phyloP scores from a whole-genome alignment of 2,888 invertebrate genomes.

The Lissonota sp. region DNA sequence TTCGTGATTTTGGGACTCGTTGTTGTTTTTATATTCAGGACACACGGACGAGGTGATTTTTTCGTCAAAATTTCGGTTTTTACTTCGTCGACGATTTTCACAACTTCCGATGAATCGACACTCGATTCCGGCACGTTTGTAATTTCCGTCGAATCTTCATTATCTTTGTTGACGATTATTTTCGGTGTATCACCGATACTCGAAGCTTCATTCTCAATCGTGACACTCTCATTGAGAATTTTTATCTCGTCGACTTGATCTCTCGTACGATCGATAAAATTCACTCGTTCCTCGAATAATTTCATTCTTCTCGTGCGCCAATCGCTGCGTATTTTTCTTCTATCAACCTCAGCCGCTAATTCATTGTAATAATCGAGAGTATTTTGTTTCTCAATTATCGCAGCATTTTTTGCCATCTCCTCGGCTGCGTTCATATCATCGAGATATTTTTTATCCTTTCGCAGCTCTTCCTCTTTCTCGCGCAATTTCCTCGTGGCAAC shows the following conservation, averaged over 20 bases:
- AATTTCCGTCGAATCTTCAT: not conserved
- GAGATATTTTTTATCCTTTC: slow-evolving; percentile 74
- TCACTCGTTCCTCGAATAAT: slow-evolving; percentile 75
- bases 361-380: slow-evolving; percentile 88
- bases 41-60: slow-evolving; percentile 58
- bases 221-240: not conserved
- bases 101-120: slow-evolving; percentile 48
- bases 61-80: slow-evolving; percentile 32
- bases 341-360: slow-evolving; percentile 86
- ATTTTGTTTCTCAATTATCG: slow-evolving; percentile 80
- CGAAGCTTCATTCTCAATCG: slow-evolving; percentile 13
- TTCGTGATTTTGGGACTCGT: slow-evolving; percentile 45
- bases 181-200: not conserved
- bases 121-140: not conserved
- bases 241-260: slow-evolving; percentile 42
- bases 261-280: slow-evolving; percentile 62
- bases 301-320: slow-evolving; percentile 85
- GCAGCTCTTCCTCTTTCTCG: slow-evolving; percentile 73
- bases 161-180: not conserved
- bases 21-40: slow-evolving; percentile 49
- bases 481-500: slow-evolving; percentile 73
- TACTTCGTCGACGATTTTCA: slow-evolving; percentile 32
- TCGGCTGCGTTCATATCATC: slow-evolving; percentile 71
- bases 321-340: slow-evolving; percentile 85
- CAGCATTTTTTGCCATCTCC: slow-evolving; percentile 71